Evolutionary conservation across 2,113 vertebrate species (phyloP).

Genomic region (Tupaia tana): DNA sequence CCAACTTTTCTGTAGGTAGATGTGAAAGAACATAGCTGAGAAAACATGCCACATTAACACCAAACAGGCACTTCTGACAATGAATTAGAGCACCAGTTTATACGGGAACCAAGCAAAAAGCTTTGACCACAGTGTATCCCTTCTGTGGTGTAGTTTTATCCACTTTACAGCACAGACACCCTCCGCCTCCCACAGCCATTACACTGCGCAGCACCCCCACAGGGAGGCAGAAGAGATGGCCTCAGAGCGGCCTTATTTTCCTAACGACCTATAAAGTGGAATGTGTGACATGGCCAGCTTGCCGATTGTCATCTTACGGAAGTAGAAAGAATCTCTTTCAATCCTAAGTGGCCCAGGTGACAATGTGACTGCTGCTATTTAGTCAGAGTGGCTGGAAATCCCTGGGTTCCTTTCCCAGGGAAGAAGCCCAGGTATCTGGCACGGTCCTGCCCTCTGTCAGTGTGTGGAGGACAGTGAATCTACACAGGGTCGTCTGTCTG

Average conservation of each 20-base stretch:
- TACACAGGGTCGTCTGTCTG: background rate
- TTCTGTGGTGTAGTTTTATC: background rate
- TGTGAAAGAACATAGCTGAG: background rate
- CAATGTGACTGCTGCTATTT: background rate
- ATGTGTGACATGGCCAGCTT: background rate
- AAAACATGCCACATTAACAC: background rate
- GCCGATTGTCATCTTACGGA: background rate
- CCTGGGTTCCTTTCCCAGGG: background rate
- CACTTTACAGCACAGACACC: background rate
- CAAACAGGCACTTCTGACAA: background rate
- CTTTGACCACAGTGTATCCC: background rate
- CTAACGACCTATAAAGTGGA: background rate
- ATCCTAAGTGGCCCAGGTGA: background rate
- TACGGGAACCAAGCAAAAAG: background rate
- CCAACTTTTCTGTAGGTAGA: background rate
- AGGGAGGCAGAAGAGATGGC: background rate
- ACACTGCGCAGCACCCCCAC: background rate
- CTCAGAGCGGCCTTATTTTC: constrained; percentile 37
- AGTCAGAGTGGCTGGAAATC: background rate
- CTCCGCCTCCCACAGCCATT: background rate
- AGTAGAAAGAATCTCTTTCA: background rate
- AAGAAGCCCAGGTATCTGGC: accelerated
- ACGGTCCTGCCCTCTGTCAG: background rate
- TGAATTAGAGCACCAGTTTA: background rate
- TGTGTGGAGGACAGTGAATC: background rate